Conservation (phyloP, 2,797 vertebrate species). For the Leptoclinus maculatus region DNA sequence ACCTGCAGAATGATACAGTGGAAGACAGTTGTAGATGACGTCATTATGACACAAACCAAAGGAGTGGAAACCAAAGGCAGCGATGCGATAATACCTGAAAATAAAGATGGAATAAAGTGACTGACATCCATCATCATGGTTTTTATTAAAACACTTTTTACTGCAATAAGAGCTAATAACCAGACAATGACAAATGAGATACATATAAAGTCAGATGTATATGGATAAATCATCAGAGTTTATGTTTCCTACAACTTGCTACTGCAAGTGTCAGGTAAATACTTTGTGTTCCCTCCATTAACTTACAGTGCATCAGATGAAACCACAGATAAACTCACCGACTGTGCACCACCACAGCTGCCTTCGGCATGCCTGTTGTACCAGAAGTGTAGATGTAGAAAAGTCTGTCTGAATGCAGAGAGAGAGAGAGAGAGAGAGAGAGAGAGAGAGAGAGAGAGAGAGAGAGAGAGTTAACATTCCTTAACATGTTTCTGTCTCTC, state of each 20-base stretch:
- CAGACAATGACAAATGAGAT: not conserved
- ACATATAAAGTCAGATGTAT: not conserved
- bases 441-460: not conserved
- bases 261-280: not conserved
- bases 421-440: not conserved
- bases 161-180: not conserved
- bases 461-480: constrained; percentile 23
- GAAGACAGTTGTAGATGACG: constrained; percentile 88
- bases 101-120: not conserved
- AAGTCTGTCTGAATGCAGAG: constrained; percentile 80
- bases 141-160: not conserved
- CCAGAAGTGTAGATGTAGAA: constrained; percentile 93
- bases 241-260: not conserved
- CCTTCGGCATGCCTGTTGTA: constrained; percentile 91
- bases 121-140: not conserved
- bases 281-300: not conserved
- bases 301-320: not conserved
- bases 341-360: constrained; percentile 90
- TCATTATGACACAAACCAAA: constrained; percentile 83
- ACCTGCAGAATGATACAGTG: constrained; percentile 92
- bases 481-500: constrained; percentile 33
- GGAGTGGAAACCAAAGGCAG: constrained; percentile 87
- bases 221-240: not conserved
- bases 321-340: constrained; percentile 75
- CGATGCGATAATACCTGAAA: constrained; percentile 89